Base-by-base conservation (phyloP, 2,888 invertebrate species). In the Cataglyphis albicans region DNA sequence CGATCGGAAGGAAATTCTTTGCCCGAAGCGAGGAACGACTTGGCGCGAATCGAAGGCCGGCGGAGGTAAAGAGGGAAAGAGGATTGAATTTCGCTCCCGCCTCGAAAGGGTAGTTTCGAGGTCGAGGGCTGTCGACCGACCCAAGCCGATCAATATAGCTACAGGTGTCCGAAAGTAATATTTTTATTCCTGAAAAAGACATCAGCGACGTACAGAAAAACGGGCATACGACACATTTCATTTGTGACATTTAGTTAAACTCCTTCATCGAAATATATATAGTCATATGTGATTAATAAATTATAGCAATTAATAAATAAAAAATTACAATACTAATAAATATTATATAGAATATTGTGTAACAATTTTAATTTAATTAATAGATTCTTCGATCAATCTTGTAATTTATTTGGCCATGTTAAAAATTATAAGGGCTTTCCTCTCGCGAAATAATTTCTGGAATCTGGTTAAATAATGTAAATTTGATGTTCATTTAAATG, bases 141-240 rank as follows among this genome's bases (percentile, higher is more conserved):
- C 85, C 89, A 75, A 84, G 73, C 87, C 87, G 90, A 93, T 93
- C 93, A 88, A 93, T 93, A 91, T 92, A 92, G 93, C 93, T 92
- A 93, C 93, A 93, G 93, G 93, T 93, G 93, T 93, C 91, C 88
- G 88, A 91, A 90, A 88, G 65, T 52, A n/a, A 64, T 76, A 4
- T 52, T 48, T 68, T 74, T 68, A 82, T 48, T 55, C 15, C 44
- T 38, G 32, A 64, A 64, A 80, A 72, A 44, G 52, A 83, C 21
- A 41, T 52, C 21, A 29, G 5, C 10, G 63, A 74, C 18, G 21
- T 64, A 10, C n/a, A 41, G n/a, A 7, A n/a, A 21, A 21, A 52
- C 35, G 32, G 21, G 29, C 2, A 35, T 12, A 67, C 32, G n/a
- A 52, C 6, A 52, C 12, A 41, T 67, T 67, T 32, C 32, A 0